Evolutionary conservation across 2,888 invertebrate genomes (phyloP), one percentile per base, ranked within the genome.

Genomic region (Nomada hirtipes): DNA sequence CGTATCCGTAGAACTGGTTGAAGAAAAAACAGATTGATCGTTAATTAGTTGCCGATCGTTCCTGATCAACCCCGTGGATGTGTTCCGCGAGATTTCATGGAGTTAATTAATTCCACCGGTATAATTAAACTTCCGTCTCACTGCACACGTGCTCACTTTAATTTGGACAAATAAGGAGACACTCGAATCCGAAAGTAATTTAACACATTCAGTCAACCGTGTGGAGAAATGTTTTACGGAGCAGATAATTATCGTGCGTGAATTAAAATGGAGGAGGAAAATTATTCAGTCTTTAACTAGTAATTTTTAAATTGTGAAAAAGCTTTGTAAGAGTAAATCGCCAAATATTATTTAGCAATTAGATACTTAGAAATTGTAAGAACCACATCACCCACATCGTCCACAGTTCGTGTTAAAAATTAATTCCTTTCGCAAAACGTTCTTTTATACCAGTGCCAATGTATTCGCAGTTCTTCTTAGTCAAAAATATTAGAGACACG

Each of bases 41-140:
- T 84, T 84, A 85, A 84, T 85, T 85, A 85, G 76, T 85, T 82
- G 26, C 50, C 68, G 72, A 79, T 82, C 82, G 71, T 70, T 74
- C 2, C 42, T 61, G 52, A 81, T 82, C 72, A 73, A 73, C 73
- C 53, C 36, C 57, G 4, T 57, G 74, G 42, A 63, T 67, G 53
- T 63, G 65, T 83, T 83, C 72, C 77, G 47, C 82, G 70, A 71
- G 77, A 82, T 83, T 83, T 82, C 77, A 68, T 61, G 65, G 71
- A 67, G 77, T 82, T 83, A 83, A 83, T 83, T 82, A 83, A 83
- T 83, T 74, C 67, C 82, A 42, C 15, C 67, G 55, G 82, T 79
- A 74, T 77, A 83, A 83, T 83, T 83, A 74, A 82, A 83, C 65
- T 83, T 83, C 83, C 77, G 74, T 74, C 59, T 76, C 67, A 61